Conservation (phyloP, 2,797 vertebrate species). For the Thalassophryne amazonica region DNA sequence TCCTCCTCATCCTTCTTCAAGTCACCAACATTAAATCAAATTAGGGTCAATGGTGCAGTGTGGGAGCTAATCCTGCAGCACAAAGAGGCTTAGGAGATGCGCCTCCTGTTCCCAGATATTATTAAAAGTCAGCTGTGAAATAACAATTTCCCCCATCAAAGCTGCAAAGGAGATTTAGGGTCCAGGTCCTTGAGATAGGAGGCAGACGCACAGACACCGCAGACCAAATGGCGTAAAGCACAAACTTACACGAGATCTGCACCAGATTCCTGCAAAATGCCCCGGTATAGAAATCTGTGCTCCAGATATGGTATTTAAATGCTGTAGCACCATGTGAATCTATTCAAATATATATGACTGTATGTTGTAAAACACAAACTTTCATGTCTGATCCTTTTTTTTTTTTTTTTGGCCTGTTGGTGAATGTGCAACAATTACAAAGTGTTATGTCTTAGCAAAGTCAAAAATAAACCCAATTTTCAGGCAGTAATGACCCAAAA, state of each 20-base stretch:
- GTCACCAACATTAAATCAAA: conserved; percentile 81
- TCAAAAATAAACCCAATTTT: no score
- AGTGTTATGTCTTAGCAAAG: no score
- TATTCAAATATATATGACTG: no score
- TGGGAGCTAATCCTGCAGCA: conserved; percentile 76
- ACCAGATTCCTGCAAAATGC: no score
- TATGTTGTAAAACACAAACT: no score
- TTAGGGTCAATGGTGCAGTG: conserved; percentile 79
- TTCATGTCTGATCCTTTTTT: no score
- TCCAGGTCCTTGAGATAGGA: conserved; percentile 45
- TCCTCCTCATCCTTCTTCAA: conserved; percentile 67
- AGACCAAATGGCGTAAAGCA: conserved; percentile 25
- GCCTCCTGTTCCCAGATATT: conserved; percentile 75
- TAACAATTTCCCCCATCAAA: conserved; percentile 75
- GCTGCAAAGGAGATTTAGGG: conserved; percentile 55
- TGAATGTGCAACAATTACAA: no score
- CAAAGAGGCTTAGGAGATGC: conserved; percentile 80
- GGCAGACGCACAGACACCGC: conserved; percentile 30
- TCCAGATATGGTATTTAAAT: no score
- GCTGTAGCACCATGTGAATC: no score
- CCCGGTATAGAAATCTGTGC: no score
- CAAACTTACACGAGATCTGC: conserved; percentile 7
- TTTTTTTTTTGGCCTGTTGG: no score
- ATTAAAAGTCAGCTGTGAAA: conserved; percentile 79
- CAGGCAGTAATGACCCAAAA: no score